Evolutionary conservation across 2,797 vertebrate species (phyloP), one percentile per base, ranked within the genome.

Genomic region (Phoeniculus purpureus): DNA sequence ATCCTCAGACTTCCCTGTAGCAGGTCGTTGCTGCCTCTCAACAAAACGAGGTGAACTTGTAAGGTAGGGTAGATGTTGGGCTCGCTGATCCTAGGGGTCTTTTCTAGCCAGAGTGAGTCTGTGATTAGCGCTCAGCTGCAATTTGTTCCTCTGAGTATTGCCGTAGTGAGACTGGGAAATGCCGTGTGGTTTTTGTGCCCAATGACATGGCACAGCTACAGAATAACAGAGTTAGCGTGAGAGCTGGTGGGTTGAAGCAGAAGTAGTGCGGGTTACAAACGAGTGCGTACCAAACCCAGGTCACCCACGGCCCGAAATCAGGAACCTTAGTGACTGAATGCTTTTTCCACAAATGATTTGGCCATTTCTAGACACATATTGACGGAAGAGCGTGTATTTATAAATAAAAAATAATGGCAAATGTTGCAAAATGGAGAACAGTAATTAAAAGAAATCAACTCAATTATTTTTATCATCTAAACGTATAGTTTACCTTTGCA

Each of bases 401-500:
- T 96, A 97, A 96, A 96, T 97, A 96, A 96, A 89, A 97, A 96
- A 89, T 91, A 93, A 94, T 91, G 73, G 77, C 67, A 87, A 94
- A 90, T 95, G 80, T 85, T 93, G 81, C 81, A 96, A 97, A 96
- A 94, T 86, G 90, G 86, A 94, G 92, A 95, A 71, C 89, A 79
- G 61, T 93, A 81, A 96, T 97, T 97, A 96, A 96, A 96, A 90
- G 92, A 96, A 97, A 97, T 97, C 92, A 96, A 93, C 78, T 92
- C 91, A 94, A 96, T 97, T 97, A 96, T 96, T 94, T 96, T 94
- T 93, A 92, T 84, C 93, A 87, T 78, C 89, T 95, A 97, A 97
- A 96, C 0, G 92, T 96, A 93, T 97, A 96, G 94, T 97, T 97
- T 97, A 97, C 97, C 95, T 97, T 97, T 92, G 91, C 94, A 97